Evolutionary conservation across 2,888 invertebrate species (phyloP), one percentile per base, ranked within the genome.

Genomic region (Cryptocheilus praepositus): DNA sequence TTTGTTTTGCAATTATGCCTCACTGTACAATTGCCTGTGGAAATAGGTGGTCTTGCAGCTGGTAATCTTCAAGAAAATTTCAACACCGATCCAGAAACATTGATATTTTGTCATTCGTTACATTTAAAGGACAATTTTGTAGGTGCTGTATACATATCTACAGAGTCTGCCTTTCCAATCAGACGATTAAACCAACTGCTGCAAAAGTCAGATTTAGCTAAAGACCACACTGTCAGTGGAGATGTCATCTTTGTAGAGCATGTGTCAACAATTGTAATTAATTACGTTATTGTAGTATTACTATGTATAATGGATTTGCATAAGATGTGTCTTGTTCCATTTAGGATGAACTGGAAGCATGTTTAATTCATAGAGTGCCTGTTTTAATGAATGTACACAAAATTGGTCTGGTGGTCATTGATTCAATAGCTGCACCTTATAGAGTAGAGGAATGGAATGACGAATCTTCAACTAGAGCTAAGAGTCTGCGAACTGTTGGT

Each of bases 131-230:
- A 36, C 36, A 11, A 36, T 51, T 11, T n/a, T 7, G 49, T 74
- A 91, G 92, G 90, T 21, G 92, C 92, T 59, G 91, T 94, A 16
- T 95, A 94, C 81, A 93, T 96, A 77, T 94, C 93, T 81, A 96
- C 96, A 0, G 95, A 96, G 90, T 93, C 94, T 86, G 88, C 89
- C 59, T 96, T 95, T 87, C 94, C 95, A n/a, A 91, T 92, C 0
- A 92, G 91, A 82, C 89, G 95, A 46, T 88, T 95, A 15, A 88
- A 91, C 62, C 91, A 94, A 82, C 86, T 93, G 36, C 85, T 90
- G 7, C 81, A 88, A 70, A 80, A 81, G 3, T 89, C 84, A 2
- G 65, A 82, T n/a, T 61, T 89, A 46, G 85, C 85, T 4, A 82
- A 83, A 54, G 72, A 83, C 36, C 81, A 85, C 66, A 58, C 87